Evolutionary conservation across 2,113 vertebrate species (phyloP), one percentile per base, ranked within the genome.

Genomic region (Cephalopholis sonnerati): DNA sequence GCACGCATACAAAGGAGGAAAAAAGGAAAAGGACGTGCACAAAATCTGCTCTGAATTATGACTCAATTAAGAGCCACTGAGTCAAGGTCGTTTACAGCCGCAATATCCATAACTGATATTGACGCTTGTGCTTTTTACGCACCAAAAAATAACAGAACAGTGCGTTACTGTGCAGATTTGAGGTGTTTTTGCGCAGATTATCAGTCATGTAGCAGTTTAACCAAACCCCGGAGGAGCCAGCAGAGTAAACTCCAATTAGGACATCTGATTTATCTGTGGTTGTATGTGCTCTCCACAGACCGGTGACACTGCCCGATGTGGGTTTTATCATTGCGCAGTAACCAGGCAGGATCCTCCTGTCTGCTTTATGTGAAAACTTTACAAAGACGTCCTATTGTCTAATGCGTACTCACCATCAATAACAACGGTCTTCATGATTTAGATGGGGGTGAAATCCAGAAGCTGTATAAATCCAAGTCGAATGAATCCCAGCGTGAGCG

Each of bases 361-460:
- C 70, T 69, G 72, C 50, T 61, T 74, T 72, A 75, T 65, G 61
- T 22, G 74, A 20, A 86, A 94, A 94, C 91, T 94, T 94, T 86
- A 80, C 59, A 76, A n/a, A 77, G 25, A 41, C 13, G 51, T 20
- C 58, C 41, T 68, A 44, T 27, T 53, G 55, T 82, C 63, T 72
- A 8, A 79, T 59, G 51, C 4, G 16, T 72, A 95, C 95, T 94
- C 86, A 95, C 95, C 95, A 67, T 95, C 92, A 68, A 91, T 84
- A 88, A 92, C 74, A 69, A 88, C 84, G 89, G 88, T 94, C 93
- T 91, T 96, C 95, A 96, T 96, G 91, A 81, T 95, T 88, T 67
- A 63, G 77, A 82, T 51, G 58, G 57, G 74, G 79, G 81, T 84
- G 91, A 86, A 90, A 91, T 93, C 90, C 92, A 88, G 83, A 55